These are phyloP conservation scores for Odontophorus gujanensis DNA, from an alignment of 2,113 vertebrate genomes.

Conservation along the genomic window DNA sequence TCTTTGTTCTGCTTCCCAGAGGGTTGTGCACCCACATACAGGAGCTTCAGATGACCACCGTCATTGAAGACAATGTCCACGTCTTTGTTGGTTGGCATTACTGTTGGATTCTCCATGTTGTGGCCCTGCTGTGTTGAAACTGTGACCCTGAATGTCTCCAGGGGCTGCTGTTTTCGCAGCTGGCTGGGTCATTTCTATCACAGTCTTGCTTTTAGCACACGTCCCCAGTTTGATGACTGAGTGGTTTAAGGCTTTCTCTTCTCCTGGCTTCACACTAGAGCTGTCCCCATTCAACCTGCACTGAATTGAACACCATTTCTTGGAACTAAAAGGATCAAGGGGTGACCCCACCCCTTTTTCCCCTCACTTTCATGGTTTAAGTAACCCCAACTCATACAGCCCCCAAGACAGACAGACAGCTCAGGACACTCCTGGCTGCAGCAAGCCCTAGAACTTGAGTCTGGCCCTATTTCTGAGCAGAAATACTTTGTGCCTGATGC, in stretches of 20 bases:
- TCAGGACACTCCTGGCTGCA: not conserved
- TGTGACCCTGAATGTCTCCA: not conserved
- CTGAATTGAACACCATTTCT: not conserved
- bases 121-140: not conserved
- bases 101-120: not conserved
- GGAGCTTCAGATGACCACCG: constrained; percentile 93
- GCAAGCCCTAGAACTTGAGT: not conserved
- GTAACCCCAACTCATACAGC: not conserved
- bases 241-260: not conserved
- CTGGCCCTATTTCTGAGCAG: not conserved
- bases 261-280: not conserved
- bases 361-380: not conserved
- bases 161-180: not conserved
- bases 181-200: rapidly evolving
- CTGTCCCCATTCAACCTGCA: not conserved
- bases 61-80: constrained; percentile 88
- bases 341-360: not conserved
- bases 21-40: constrained; percentile 86
- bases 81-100: constrained; percentile 86
- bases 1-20: constrained; percentile 87
- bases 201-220: not conserved
- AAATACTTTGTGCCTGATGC: not conserved
- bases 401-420: rapidly evolving
- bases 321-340: not conserved
- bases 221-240: not conserved